A percentile compares a stretch with the other conserved stretches of the same genome.
Conservation (phyloP, 2,797 vertebrate genomes). For the Thunnus albacares region DNA sequence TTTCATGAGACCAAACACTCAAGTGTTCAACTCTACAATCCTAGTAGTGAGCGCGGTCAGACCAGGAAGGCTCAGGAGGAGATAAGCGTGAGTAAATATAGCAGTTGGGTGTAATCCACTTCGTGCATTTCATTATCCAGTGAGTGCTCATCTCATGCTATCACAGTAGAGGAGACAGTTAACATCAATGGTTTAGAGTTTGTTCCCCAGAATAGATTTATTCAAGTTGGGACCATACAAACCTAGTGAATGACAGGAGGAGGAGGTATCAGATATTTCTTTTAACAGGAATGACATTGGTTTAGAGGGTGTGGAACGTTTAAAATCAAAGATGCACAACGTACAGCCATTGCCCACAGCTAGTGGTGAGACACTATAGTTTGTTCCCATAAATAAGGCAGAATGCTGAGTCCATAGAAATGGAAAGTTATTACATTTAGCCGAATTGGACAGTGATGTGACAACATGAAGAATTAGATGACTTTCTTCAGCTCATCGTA, state of each 20-base stretch:
- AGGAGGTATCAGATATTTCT: constrained; percentile 75
- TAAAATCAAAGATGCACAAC: constrained; percentile 82
- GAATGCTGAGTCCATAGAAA: constrained; percentile 89
- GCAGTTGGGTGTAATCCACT: constrained; percentile 81
- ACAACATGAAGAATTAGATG: constrained; percentile 85
- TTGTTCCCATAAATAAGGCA: constrained; percentile 88
- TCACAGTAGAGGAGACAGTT: constrained; percentile 68
- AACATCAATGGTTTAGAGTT: constrained; percentile 66
- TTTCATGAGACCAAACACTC: constrained; percentile 28
- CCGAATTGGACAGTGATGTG: constrained; percentile 83
- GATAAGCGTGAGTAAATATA: constrained; percentile 85
- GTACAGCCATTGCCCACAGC: constrained; percentile 81
- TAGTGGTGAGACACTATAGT: constrained; percentile 83
- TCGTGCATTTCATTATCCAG: constrained; percentile 72
- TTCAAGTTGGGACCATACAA: constrained; percentile 84
- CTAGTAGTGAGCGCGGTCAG: constrained; percentile 49
- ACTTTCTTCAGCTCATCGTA: constrained; percentile 97
- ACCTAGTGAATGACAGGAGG: constrained; percentile 80
- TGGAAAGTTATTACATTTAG: constrained; percentile 90
- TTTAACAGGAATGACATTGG: constrained; percentile 84
- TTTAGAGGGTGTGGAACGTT: constrained; percentile 79
- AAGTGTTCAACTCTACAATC: constrained; percentile 51
- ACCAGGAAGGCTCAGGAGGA: constrained; percentile 74
- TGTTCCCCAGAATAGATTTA: constrained; percentile 87
- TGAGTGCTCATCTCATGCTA: constrained; percentile 64